Evolutionary conservation across 2,797 vertebrate species (phyloP).

Genomic region (Schizopygopsis malacanthus): DNA sequence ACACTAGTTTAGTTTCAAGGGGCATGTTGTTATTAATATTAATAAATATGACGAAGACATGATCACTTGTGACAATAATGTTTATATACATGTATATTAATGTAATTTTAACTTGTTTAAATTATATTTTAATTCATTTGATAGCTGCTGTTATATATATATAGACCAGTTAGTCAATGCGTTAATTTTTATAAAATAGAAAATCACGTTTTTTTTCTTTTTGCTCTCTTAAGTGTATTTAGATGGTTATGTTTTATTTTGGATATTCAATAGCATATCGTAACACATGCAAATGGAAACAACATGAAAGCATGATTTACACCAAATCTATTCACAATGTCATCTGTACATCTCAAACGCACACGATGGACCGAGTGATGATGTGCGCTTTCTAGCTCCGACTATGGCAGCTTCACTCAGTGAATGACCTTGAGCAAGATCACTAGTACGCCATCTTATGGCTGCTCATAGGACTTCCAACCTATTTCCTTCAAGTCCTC

Average conservation of each 20-base stretch:
- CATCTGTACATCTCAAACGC: neutral
- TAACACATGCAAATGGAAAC: neutral
- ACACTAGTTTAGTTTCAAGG: neutral
- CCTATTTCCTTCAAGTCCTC: neutral
- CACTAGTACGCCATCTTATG: conserved; percentile 41
- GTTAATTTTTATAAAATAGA: neutral
- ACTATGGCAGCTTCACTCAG: conserved; percentile 63
- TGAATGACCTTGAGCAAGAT: conserved; percentile 72
- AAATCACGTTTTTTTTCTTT: neutral
- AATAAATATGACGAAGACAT: neutral
- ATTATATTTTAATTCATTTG: neutral
- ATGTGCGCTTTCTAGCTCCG: conserved; percentile 38
- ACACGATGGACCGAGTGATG: conserved; percentile 35
- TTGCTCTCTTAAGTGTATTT: neutral
- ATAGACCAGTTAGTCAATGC: too few species aligned
- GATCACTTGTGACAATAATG: neutral
- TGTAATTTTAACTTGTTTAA: neutral
- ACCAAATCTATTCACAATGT: neutral
- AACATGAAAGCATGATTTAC: neutral
- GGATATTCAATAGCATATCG: neutral
- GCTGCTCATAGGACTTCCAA: neutral
- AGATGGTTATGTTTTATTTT: neutral
- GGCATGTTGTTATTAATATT: neutral
- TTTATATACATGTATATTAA: neutral
- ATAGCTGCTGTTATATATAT: neutral